Evolutionary conservation across 2,888 invertebrate species (phyloP).

Genomic region (Lasioglossum lativentre): DNA sequence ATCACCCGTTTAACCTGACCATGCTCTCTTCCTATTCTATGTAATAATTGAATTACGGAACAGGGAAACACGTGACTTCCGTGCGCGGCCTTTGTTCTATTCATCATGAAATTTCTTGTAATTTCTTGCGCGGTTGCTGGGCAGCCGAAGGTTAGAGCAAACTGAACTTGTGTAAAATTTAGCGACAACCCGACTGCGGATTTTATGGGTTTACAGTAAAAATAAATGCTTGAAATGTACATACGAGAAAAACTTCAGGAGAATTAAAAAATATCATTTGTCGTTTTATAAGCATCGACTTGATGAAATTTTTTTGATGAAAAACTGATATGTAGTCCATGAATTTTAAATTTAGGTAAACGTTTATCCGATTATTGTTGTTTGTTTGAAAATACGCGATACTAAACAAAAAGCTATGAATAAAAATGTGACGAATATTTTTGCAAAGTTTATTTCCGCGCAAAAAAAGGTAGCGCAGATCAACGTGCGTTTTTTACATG

Average conservation of each 20-base stretch:
- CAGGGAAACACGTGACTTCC: neutral
- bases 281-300: neutral
- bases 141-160: neutral
- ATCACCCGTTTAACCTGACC: conserved; percentile 6
- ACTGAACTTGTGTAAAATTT: too few relatives aligned
- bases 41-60: neutral
- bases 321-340: too few relatives aligned
- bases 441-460: neutral
- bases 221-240: too few relatives aligned
- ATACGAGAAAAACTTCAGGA: too few relatives aligned
- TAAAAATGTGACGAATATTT: neutral
- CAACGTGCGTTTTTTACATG: neutral
- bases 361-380: neutral
- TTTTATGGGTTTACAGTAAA: too few relatives aligned
- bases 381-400: neutral
- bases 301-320: neutral
- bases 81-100: neutral
- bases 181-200: too few relatives aligned
- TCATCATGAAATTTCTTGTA: neutral
- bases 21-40: neutral
- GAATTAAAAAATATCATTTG: neutral
- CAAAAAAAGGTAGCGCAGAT: neutral
- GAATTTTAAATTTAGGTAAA: neutral
- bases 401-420: neutral
- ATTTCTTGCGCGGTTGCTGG: neutral